A percentile compares a stretch with the other conserved stretches of the same genome.
Conservation (phyloP, 2,888 invertebrate genomes). For the Phytoseiulus persimilis region DNA sequence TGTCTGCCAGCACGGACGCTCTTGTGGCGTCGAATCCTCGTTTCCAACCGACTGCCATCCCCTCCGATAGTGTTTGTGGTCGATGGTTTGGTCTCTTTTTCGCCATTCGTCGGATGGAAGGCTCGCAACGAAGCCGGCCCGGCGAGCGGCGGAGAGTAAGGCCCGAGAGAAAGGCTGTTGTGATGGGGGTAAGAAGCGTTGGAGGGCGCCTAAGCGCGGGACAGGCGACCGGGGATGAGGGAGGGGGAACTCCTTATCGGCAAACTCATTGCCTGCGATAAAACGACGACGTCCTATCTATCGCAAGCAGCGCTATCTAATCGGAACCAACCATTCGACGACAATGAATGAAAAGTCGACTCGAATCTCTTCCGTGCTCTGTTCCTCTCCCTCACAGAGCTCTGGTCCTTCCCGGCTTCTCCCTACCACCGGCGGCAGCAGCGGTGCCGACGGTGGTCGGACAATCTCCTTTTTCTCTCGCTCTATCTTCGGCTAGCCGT, state of each 20-base stretch:
- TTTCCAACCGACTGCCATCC: too few species aligned
- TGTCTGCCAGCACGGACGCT: too few species aligned
- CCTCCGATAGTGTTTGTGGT: background rate
- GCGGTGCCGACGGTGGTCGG: background rate
- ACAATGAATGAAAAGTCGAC: conserved; percentile 5
- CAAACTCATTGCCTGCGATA: conserved; percentile 39
- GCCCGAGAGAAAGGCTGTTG: background rate
- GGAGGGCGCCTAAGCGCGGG: background rate
- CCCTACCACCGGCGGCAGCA: background rate
- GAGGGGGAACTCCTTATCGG: conserved; percentile 16
- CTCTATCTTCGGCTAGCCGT: background rate
- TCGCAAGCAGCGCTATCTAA: background rate
- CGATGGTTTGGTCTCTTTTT: background rate
- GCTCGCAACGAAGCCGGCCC: background rate
- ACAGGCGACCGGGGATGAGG: background rate
- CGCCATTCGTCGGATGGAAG: background rate
- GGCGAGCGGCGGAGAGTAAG: background rate
- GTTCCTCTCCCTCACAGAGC: background rate
- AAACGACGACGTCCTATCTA: background rate
- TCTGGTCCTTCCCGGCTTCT: background rate
- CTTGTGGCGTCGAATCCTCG: too few species aligned
- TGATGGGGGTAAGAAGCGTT: background rate
- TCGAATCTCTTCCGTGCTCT: conserved; percentile 5
- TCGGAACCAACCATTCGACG: background rate
- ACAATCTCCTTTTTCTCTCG: background rate